phyloP scores from a whole-genome alignment of 1,140 invertebrate species.

The Idris sp. region DNA sequence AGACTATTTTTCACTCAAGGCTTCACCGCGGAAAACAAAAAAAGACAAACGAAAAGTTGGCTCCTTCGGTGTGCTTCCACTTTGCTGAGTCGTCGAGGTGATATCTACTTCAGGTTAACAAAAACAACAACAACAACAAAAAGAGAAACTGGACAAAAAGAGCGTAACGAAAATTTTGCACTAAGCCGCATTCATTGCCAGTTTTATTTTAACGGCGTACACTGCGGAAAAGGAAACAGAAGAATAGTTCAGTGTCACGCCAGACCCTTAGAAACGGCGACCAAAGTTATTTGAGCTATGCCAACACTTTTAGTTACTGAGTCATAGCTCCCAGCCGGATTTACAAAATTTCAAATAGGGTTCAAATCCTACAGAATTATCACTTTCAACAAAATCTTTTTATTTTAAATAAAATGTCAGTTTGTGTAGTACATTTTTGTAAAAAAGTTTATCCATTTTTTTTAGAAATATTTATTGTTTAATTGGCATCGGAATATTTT shows the following conservation, averaged over 20 bases:
- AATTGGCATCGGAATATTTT: no score
- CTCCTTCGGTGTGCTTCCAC: not conserved
- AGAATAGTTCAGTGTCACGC: conserved; percentile 67
- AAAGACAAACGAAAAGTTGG: not conserved
- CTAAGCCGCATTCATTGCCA: conserved; percentile 38
- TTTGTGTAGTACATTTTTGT: no score
- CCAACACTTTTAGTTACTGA: conserved; percentile 72
- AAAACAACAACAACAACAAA: no score
- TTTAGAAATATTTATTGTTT: no score
- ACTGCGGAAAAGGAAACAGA: conserved; percentile 55
- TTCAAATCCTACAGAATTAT: no score
- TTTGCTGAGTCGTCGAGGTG: no score
- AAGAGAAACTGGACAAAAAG: not conserved
- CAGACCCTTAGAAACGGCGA: conserved; percentile 62
- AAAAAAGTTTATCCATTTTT: no score
- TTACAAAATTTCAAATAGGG: conserved; percentile 30
- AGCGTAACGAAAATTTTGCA: not conserved
- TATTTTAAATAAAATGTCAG: no score
- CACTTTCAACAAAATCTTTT: no score
- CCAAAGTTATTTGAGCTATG: conserved; percentile 68
- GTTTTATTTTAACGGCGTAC: conserved; percentile 60
- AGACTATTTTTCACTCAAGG: conserved; percentile 41
- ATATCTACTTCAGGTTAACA: no score
- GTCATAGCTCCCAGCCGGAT: conserved; percentile 67
- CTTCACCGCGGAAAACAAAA: conserved; percentile 17